These are phyloP conservation scores for Typhlichthys subterraneus DNA, from an alignment of 2,797 vertebrate species.

Conservation along the genomic window DNA sequence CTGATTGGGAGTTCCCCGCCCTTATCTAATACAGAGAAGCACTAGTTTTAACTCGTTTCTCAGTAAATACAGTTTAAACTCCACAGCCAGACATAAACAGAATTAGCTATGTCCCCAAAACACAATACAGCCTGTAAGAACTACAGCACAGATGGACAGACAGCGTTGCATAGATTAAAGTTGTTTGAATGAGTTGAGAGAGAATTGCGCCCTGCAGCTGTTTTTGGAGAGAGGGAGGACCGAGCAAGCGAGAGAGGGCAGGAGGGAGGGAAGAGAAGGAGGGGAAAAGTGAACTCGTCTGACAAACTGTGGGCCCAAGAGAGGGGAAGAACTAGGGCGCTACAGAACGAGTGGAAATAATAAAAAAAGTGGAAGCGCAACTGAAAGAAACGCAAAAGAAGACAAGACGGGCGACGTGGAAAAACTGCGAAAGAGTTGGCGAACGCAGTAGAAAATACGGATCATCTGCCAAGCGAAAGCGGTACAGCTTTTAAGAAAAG, in stretches of 20 bases:
- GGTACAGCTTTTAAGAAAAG: conserved; percentile 9
- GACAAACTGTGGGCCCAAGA: conserved; percentile 71
- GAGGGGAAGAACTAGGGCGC: conserved; percentile 56
- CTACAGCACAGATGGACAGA: conserved; percentile 12
- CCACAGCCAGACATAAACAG: neutral
- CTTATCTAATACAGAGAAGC: too few relatives aligned
- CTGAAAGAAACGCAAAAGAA: conserved; percentile 4
- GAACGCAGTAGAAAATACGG: conserved; percentile 5
- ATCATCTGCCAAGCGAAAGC: conserved; percentile 20
- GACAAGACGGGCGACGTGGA: conserved; percentile 5
- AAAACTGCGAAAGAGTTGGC: neutral
- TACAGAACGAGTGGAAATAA: conserved; percentile 47
- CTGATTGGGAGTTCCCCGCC: too few relatives aligned
- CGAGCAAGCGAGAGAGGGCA: conserved; percentile 7
- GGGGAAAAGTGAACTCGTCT: conserved; percentile 76
- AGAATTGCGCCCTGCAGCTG: neutral
- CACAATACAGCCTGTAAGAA: neutral
- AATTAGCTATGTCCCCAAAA: neutral
- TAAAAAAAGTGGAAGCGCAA: conserved; percentile 18
- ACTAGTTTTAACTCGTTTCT: too few relatives aligned
- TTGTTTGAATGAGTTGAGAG: neutral
- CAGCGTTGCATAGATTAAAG: too few relatives aligned
- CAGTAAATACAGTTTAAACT: too few relatives aligned
- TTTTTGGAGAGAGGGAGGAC: conserved; percentile 14
- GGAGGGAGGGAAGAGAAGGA: conserved; percentile 21